Evolutionary conservation across 2,888 invertebrate species (phyloP).

Genomic region (Chalcosyrphus nemorum): DNA sequence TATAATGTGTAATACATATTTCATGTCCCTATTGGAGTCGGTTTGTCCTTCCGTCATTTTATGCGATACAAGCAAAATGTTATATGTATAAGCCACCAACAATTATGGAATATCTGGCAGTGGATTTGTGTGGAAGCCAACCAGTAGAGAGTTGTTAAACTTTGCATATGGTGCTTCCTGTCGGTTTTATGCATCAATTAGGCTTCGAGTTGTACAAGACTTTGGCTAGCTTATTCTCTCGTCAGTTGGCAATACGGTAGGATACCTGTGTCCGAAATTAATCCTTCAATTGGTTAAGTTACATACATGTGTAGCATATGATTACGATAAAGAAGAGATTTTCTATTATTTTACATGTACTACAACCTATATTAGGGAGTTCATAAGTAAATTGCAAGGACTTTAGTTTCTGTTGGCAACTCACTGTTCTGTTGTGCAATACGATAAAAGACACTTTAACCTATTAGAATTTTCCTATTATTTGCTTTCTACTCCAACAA

Average conservation of each 20-base stretch:
- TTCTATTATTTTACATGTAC: no score
- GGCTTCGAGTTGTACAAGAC: conserved; percentile 42
- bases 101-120: conserved; percentile 22
- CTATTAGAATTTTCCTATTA: neutral
- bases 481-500: conserved; percentile 8
- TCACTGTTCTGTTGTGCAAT: neutral
- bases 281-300: neutral
- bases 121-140: conserved; percentile 13
- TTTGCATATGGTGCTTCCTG: conserved; percentile 1
- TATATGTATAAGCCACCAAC: neutral
- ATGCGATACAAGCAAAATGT: conserved; percentile 16
- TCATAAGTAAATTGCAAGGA: no score
- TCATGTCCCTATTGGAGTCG: no score
- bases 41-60: neutral
- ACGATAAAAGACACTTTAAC: no score
- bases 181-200: conserved; percentile 30
- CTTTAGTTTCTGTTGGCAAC: no score
- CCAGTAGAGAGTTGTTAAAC: neutral
- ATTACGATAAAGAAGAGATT: no score
- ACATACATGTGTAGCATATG: no score
- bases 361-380: no score
- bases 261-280: conserved; percentile 4
- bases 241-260: neutral
- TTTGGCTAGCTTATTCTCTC: conserved; percentile 28
- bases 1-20: neutral